Percentiles rank a stretch among this genome's conserved stretches.
These are phyloP conservation scores for Crocidura indochinensis DNA, from an alignment of 2,797 vertebrate genomes.

Conservation along the genomic window DNA sequence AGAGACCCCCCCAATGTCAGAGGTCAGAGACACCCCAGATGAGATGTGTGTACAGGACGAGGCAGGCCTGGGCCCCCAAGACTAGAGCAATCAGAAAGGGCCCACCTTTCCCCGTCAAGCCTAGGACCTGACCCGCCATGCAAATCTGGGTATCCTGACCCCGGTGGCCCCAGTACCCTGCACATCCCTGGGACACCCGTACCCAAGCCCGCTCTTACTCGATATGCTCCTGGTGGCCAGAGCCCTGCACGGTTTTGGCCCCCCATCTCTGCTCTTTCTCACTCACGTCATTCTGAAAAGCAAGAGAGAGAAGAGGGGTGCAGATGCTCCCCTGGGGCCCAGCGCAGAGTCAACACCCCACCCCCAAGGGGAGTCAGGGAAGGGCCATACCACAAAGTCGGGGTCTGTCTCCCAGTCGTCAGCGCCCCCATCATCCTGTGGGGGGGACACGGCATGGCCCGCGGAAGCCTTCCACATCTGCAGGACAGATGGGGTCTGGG, in stretches of 20 bases:
- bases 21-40: too few species aligned
- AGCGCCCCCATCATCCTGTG: constrained; percentile 91
- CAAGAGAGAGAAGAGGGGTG: background rate
- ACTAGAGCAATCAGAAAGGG: too few species aligned
- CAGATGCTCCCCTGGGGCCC: background rate
- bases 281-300: constrained; percentile 95
- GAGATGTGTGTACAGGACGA: too few species aligned
- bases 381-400: constrained; percentile 95
- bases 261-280: constrained; percentile 99
- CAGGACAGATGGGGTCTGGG: constrained; percentile 38
- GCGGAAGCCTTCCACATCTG: constrained; percentile 98
- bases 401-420: constrained; percentile 99
- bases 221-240: constrained; percentile 98
- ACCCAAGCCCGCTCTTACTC: constrained; percentile 91
- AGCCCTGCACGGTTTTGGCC: constrained; percentile 96
- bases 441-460: constrained; percentile 92
- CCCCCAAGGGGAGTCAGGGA: background rate
- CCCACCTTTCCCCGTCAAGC: too few species aligned
- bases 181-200: too few species aligned
- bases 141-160: too few species aligned
- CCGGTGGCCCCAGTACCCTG: too few species aligned
- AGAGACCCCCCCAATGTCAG: too few species aligned
- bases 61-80: too few species aligned
- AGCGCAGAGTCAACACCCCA: background rate
- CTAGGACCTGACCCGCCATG: too few species aligned